Evolutionary conservation across 2,113 vertebrate genomes (phyloP).

Genomic region (Muntiacus reevesi): DNA sequence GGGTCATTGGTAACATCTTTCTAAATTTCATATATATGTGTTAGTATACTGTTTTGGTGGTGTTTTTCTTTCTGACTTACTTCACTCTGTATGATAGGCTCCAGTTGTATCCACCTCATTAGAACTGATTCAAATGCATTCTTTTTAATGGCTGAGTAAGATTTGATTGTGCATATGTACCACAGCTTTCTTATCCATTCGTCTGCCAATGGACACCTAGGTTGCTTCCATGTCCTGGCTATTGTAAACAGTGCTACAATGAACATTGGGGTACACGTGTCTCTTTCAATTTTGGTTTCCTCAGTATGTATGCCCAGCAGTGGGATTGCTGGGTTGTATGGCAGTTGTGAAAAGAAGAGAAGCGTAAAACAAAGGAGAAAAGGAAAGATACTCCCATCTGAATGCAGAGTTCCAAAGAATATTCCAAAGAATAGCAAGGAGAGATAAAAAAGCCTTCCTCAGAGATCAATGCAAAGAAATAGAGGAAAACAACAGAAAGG

Average conservation of each 20-base stretch:
- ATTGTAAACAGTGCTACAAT: fast-evolving
- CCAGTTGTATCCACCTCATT: not conserved
- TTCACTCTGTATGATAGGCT: not conserved
- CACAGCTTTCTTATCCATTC: not conserved
- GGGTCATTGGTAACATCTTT: not conserved
- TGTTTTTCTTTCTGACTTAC: not conserved
- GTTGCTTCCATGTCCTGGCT: not conserved
- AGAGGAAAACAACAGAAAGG: no score
- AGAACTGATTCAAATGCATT: not conserved
- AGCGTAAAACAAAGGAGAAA: no score
- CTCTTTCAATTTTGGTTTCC: not conserved
- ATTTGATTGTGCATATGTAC: not conserved
- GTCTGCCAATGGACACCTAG: not conserved
- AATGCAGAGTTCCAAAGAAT: no score
- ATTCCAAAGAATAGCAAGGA: no score
- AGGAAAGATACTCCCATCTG: no score
- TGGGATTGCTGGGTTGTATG: not conserved
- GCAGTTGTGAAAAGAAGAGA: not conserved
- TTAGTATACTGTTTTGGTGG: not conserved
- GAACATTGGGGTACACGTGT: not conserved
- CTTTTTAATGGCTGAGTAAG: not conserved
- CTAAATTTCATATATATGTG: not conserved
- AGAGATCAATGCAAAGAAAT: no score
- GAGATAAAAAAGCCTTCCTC: no score
- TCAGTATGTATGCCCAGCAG: not conserved